phyloP scores from a whole-genome alignment of 1,140 invertebrate species.

The Bursaphelenchus mucronatus region DNA sequence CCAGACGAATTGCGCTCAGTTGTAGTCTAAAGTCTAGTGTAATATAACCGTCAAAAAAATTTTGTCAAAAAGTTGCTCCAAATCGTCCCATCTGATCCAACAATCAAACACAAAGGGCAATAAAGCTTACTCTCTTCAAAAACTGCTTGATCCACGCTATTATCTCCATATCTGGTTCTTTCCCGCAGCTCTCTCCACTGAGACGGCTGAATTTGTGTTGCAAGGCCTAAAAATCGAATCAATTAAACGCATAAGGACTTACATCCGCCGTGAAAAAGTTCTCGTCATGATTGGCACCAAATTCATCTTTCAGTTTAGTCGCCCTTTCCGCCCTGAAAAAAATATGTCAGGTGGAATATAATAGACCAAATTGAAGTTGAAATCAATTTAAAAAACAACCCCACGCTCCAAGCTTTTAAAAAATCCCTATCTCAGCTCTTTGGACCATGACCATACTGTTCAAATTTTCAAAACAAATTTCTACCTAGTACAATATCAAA shows the following conservation, averaged over 20 bases:
- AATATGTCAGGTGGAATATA: slow-evolving; percentile 9
- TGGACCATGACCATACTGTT: no score
- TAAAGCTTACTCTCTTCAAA: slow-evolving; percentile 11
- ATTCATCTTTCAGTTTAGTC: slow-evolving; percentile 1
- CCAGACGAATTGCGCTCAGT: slow-evolving; percentile 6
- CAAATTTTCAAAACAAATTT: no score
- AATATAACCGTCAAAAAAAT: no score
- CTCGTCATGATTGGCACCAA: neutral
- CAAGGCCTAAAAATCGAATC: slow-evolving; percentile 3
- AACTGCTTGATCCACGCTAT: slow-evolving; percentile 18
- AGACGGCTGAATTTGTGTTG: slow-evolving; percentile 12
- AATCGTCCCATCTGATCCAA: neutral
- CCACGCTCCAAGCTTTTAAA: no score
- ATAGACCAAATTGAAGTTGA: no score
- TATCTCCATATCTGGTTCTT: slow-evolving; percentile 1
- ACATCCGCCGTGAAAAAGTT: slow-evolving; percentile 12
- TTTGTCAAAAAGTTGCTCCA: slow-evolving; percentile 1
- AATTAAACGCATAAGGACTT: neutral
- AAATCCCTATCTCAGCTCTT: no score
- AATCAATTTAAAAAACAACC: no score
- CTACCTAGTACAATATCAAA: no score
- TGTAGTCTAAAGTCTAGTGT: neutral
- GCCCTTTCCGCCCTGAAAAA: slow-evolving; percentile 3
- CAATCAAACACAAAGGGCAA: no score
- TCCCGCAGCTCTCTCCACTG: slow-evolving; percentile 1